Evolutionary conservation across 2,797 vertebrate genomes (phyloP).

Genomic region (Dermochelys coriacea): DNA sequence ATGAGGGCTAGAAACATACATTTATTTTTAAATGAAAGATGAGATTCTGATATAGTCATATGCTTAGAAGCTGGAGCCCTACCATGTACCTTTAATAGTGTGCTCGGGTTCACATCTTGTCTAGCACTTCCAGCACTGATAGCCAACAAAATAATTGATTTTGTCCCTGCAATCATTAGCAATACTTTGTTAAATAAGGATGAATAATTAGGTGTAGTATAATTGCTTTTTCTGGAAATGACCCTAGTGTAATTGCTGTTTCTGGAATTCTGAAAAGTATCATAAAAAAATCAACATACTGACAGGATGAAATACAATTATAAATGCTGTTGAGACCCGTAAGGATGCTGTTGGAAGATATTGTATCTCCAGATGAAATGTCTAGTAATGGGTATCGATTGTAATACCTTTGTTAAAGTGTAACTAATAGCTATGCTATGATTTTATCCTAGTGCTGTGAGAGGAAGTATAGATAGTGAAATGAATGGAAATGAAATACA

Average conservation of each 20-base stretch:
- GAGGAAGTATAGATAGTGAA: neutral
- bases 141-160: neutral
- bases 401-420: slow-evolving; percentile 8
- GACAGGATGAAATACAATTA: neutral
- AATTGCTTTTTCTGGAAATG: neutral
- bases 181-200: neutral
- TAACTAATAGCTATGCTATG: neutral
- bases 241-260: neutral
- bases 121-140: neutral
- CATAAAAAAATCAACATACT: neutral
- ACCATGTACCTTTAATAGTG: rapidly evolving
- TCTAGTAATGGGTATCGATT: neutral
- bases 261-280: neutral
- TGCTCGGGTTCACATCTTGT: neutral
- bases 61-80: neutral
- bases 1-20: neutral
- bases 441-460: neutral
- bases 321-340: neutral
- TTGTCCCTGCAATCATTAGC: neutral
- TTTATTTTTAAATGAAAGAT: neutral
- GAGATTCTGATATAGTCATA: neutral
- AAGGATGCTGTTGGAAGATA: neutral
- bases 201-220: neutral
- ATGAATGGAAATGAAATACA: neutral
- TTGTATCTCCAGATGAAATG: neutral